Percentiles rank a stretch among this genome's conserved stretches.
Conservation (phyloP, 2,113 vertebrate species). For the Antechinus flavipes region DNA sequence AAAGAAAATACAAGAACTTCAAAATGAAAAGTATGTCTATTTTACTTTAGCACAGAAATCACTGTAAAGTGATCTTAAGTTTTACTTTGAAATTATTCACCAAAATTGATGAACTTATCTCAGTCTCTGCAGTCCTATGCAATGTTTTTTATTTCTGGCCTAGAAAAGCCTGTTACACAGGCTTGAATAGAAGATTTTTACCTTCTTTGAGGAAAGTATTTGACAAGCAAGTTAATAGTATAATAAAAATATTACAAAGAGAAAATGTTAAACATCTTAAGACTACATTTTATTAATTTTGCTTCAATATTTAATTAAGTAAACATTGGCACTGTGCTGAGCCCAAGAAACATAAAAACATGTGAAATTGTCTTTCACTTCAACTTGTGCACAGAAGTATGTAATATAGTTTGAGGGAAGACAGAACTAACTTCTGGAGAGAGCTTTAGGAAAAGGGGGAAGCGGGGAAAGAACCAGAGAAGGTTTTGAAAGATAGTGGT, state of each 20-base stretch:
- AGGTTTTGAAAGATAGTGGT: neutral
- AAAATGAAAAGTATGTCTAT: slow-evolving; percentile 92
- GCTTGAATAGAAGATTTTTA: slow-evolving; percentile 35
- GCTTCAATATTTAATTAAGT: neutral
- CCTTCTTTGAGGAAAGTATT: slow-evolving; percentile 19
- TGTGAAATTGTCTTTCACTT: neutral
- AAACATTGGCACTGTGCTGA: neutral
- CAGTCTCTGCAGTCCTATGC: neutral
- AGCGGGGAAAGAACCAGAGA: neutral
- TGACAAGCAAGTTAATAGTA: neutral
- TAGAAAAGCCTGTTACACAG: slow-evolving; percentile 34
- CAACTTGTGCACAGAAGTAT: neutral
- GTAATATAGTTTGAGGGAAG: neutral
- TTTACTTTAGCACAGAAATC: slow-evolving; percentile 52
- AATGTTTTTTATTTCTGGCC: neutral
- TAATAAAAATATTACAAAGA: neutral
- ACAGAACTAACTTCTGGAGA: neutral
- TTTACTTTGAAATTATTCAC: slow-evolving; percentile 34
- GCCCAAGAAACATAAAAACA: neutral
- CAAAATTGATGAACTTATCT: neutral
- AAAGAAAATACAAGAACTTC: slow-evolving; percentile 94
- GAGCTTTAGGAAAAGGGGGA: neutral
- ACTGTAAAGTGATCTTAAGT: slow-evolving; percentile 27
- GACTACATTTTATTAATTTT: neutral
- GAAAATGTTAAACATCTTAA: neutral